Evolutionary conservation across 2,113 vertebrate species (phyloP).

Genomic region (Oenanthe melanoleuca): DNA sequence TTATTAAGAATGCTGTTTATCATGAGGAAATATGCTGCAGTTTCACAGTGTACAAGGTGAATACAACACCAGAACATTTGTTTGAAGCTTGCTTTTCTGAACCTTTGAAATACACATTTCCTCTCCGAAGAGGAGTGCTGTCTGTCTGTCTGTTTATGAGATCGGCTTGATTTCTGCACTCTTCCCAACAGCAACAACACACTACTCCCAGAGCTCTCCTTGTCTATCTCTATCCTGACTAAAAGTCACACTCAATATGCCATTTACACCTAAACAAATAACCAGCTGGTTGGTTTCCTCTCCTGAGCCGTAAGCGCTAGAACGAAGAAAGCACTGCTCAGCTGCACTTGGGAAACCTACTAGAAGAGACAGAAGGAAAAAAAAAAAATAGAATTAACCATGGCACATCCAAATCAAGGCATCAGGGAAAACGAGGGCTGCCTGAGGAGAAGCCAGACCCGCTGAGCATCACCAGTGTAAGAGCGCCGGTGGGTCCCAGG

Average conservation of each 20-base stretch:
- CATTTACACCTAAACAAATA: not conserved
- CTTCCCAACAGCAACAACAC: not conserved
- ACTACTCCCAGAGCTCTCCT: not conserved
- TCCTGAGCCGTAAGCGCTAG: not conserved
- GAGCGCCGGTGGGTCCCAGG: not conserved
- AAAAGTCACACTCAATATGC: not conserved
- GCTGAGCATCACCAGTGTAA: not conserved
- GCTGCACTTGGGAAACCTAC: slow-evolving; percentile 36
- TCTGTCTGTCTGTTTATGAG: not conserved
- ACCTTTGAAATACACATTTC: not conserved
- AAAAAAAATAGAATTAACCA: not conserved
- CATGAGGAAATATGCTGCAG: not conserved
- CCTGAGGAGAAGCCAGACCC: not conserved
- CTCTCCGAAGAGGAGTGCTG: not conserved
- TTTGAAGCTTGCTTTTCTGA: not conserved
- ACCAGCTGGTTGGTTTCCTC: not conserved
- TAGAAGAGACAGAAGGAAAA: not conserved
- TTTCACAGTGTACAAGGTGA: not conserved
- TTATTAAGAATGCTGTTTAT: not conserved
- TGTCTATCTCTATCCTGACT: not conserved
- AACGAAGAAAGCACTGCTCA: slow-evolving; percentile 28
- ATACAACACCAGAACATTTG: fast-evolving
- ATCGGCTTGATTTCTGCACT: not conserved
- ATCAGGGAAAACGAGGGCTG: not conserved
- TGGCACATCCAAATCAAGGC: not conserved